phyloP scores from a whole-genome alignment of 2,113 vertebrate genomes.

The Symphodus melops region DNA sequence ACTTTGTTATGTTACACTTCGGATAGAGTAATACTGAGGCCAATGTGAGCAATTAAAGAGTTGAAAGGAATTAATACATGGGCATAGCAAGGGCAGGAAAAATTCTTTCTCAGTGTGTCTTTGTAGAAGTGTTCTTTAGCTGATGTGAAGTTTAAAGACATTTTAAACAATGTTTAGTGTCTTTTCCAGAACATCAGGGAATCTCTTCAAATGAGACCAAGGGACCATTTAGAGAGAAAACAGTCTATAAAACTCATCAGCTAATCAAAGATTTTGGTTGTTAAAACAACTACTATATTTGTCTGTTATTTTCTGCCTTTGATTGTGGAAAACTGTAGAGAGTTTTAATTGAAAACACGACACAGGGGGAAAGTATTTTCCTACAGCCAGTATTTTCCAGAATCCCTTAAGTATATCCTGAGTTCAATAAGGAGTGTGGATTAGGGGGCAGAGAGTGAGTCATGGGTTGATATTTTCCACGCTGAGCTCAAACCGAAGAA shows the following conservation, averaged over 20 bases:
- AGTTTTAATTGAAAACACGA: neutral
- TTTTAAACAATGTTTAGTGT: neutral
- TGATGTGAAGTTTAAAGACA: neutral
- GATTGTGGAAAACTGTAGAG: neutral
- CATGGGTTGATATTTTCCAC: conserved; percentile 26
- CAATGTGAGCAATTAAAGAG: neutral
- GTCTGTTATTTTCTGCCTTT: neutral
- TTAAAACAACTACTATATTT: neutral
- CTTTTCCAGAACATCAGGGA: neutral
- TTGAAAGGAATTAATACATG: neutral
- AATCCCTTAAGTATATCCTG: conserved; percentile 11
- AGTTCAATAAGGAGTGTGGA: conserved; percentile 33
- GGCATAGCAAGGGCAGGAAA: too few species aligned
- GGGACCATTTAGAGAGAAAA: neutral
- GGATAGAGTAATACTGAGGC: conserved; percentile 1
- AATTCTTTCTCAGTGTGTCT: too few species aligned
- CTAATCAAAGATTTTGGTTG: too few species aligned
- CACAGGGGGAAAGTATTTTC: neutral
- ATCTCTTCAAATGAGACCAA: neutral
- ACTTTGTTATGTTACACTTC: neutral
- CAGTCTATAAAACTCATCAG: too few species aligned
- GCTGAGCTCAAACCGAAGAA: conserved; percentile 21
- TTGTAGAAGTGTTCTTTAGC: neutral
- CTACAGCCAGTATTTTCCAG: conserved; percentile 13
- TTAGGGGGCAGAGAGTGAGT: conserved; percentile 38